Evolutionary conservation across 2,797 vertebrate species (phyloP).

Genomic region (Trematomus bernacchii): DNA sequence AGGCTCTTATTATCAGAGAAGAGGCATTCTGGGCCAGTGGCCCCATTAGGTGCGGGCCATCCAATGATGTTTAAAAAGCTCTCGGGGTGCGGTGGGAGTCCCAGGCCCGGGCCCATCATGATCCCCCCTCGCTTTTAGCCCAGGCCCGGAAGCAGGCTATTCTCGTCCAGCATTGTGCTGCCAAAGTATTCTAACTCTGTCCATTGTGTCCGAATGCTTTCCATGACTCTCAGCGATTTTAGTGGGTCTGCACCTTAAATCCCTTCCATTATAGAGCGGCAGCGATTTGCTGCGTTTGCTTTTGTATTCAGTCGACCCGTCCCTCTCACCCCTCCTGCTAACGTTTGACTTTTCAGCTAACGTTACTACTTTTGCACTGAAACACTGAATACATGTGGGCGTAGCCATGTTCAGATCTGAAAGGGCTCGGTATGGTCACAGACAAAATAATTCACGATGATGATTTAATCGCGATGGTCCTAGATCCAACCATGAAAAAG

Average conservation of each 20-base stretch:
- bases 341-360: slow-evolving; percentile 48
- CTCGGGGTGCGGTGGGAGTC: slow-evolving; percentile 61
- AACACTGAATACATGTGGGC: not conserved
- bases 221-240: slow-evolving; percentile 82
- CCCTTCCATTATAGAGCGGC: slow-evolving; percentile 75
- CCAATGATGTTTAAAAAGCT: slow-evolving; percentile 73
- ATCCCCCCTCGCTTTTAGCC: slow-evolving; percentile 57
- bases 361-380: not conserved
- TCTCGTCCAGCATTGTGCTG: slow-evolving; percentile 69
- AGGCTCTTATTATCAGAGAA: slow-evolving; percentile 46
- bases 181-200: slow-evolving; percentile 57
- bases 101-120: slow-evolving; percentile 60
- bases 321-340: not conserved
- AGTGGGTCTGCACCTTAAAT: slow-evolving; percentile 71
- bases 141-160: slow-evolving; percentile 71
- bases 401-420: not conserved
- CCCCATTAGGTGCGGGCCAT: slow-evolving; percentile 68
- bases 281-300: slow-evolving; percentile 81
- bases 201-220: slow-evolving; percentile 75
- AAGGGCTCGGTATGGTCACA: no score
- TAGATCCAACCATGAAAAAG: no score
- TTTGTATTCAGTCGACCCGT: slow-evolving; percentile 76
- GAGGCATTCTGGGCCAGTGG: slow-evolving; percentile 63
- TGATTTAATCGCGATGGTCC: no score
- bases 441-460: no score